Conservation (phyloP, 1,140 invertebrate genomes). For the Euglossa dilemma region DNA sequence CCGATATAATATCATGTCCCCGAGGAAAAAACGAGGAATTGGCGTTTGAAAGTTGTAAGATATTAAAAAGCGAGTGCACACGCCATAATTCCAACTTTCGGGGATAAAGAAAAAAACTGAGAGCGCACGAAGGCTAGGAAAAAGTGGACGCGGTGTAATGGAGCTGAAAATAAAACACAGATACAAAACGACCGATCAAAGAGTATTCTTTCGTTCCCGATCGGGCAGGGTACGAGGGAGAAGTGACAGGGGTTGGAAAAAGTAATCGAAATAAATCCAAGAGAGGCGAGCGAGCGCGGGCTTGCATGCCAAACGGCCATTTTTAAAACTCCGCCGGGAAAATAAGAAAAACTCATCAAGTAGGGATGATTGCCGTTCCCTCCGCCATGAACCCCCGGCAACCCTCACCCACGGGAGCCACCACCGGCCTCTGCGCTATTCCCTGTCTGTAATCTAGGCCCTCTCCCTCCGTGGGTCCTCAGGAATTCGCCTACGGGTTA, state of each 20-base stretch:
- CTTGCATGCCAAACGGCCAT: constrained; percentile 76
- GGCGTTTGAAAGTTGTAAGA: too few relatives aligned
- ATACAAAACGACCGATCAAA: constrained; percentile 2
- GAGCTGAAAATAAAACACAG: neutral
- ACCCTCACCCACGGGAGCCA: constrained; percentile 64
- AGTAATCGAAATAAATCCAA: constrained; percentile 74
- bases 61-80: too few relatives aligned
- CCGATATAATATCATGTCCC: too few relatives aligned
- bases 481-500: constrained; percentile 67
- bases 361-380: constrained; percentile 73
- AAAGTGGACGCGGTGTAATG: too few relatives aligned
- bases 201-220: neutral
- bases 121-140: too few relatives aligned
- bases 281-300: constrained; percentile 56
- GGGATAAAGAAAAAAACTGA: too few relatives aligned
- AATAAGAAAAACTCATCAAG: constrained; percentile 78
- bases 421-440: constrained; percentile 32
- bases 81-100: too few relatives aligned
- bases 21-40: too few relatives aligned
- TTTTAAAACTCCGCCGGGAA: constrained; percentile 77
- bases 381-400: constrained; percentile 50
- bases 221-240: constrained; percentile 10
- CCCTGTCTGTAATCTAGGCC: constrained; percentile 61
- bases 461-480: constrained; percentile 9
- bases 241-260: constrained; percentile 65